Evolutionary conservation across 2,113 vertebrate species (phyloP).

Genomic region (Centrocercus urophasianus): DNA sequence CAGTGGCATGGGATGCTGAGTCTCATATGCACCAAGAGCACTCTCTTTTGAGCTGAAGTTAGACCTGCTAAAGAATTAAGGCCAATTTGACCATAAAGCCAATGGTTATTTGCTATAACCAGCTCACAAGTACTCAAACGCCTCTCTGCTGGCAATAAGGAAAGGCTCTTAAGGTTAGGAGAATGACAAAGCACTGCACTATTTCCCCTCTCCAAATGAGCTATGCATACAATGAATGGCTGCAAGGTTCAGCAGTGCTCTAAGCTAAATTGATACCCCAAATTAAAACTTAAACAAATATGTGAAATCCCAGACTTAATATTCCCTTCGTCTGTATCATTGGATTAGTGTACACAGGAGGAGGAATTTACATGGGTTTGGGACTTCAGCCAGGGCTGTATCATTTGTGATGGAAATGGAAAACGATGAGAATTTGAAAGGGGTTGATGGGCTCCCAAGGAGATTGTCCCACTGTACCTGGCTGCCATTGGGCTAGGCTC

Average conservation of each 20-base stretch:
- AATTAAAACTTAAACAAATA: background rate
- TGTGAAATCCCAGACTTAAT: background rate
- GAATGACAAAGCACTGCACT: background rate
- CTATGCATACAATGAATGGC: background rate
- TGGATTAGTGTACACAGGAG: background rate
- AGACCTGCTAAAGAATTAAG: slow-evolving; percentile 15
- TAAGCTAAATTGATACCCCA: background rate
- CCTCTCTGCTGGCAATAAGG: background rate
- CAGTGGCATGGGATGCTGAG: background rate
- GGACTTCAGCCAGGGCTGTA: background rate
- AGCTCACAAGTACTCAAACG: accelerated
- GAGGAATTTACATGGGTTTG: background rate
- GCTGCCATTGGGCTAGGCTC: background rate
- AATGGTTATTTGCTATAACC: background rate
- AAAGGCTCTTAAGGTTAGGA: background rate
- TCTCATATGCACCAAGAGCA: accelerated
- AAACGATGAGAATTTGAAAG: background rate
- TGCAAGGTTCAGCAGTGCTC: background rate
- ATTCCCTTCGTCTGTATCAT: background rate
- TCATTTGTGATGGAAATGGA: background rate
- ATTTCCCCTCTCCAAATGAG: background rate
- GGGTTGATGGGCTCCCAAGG: background rate
- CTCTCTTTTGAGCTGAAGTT: background rate
- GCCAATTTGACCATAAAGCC: background rate
- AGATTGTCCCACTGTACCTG: background rate